Base-by-base conservation (phyloP, 2,113 vertebrate genomes). In the Rynchops niger region DNA sequence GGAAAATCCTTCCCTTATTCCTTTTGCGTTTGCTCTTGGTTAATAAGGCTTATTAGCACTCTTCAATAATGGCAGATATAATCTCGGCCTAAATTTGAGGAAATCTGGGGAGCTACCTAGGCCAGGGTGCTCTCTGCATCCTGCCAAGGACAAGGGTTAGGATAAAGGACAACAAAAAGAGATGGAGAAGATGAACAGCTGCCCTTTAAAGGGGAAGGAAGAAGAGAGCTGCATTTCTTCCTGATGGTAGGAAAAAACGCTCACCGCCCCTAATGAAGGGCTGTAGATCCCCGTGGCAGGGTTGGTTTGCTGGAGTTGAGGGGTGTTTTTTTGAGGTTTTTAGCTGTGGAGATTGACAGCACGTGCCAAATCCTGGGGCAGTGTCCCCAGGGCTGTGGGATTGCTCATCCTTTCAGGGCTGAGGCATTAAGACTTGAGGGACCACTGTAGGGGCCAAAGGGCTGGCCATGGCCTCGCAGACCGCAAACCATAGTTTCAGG, bases 1-100 rank as follows among this genome's bases (percentile, higher is more conserved):
- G 79, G 88, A 92, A 97, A 97, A 98, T 97, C 96, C 96, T 92
- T 95, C 34, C 16, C 55, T 97, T 95, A 95, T 97, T 95, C 61
- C 45, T 62, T 86, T 86, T 71, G 78, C 25, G 25, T 92, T 93
- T 34, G 3, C 40, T 95, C 61, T 50, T 76, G 71, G 85, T 62
- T 97, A 93, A 95, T 91, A 88, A 91, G 47, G 78, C 82, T 97
- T 98, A 93, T 96, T 96, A 91, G 27, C 73, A 38, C 53, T 96
- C 82, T 82, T 88, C 83, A 96, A 94, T 97, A 96, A 96, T 32
- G 53, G 45, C 65, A 43, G 76, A 61, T 76, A 72, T 21, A 91
- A 96, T 95, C 81, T 87, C 42, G 58, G 45, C 36, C 62, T n/a
- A 93, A 80, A 93, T 90, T 40, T 83, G 84, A 79, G 71, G 84